A percentile compares a stretch with the other conserved stretches of the same genome.
phyloP scores from a whole-genome alignment of 2,113 vertebrate genomes.

The Pseudopodoces humilis region DNA sequence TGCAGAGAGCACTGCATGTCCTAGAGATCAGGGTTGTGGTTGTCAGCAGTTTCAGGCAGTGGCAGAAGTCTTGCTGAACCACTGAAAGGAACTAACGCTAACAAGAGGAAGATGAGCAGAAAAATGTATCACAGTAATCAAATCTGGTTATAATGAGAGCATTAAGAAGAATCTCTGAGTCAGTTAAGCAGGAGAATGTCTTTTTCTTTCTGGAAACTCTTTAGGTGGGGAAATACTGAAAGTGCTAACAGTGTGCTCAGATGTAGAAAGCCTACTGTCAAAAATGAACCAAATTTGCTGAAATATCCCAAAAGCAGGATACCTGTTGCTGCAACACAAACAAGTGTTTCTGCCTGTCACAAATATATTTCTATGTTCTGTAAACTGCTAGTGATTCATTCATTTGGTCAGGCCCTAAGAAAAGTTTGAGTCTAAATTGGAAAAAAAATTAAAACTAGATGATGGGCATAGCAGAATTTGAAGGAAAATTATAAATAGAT shows the following conservation, averaged over 20 bases:
- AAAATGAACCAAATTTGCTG: neutral
- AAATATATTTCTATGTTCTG: fast-evolving
- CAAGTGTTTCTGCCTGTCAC: neutral
- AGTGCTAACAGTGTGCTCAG: neutral
- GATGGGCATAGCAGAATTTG: neutral
- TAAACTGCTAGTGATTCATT: neutral
- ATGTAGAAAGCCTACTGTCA: neutral
- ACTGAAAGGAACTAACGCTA: constrained; percentile 38
- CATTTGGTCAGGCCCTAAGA: neutral
- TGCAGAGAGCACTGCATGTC: neutral
- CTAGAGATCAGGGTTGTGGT: neutral
- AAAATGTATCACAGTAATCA: constrained; percentile 22
- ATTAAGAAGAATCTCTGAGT: neutral
- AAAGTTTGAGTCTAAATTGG: neutral
- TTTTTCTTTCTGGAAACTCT: neutral
- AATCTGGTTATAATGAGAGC: neutral
- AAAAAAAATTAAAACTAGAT: neutral
- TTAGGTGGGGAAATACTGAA: neutral
- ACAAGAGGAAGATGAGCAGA: constrained; percentile 24
- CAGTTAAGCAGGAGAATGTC: neutral
- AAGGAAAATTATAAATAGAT: neutral
- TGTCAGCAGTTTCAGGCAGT: constrained; percentile 1
- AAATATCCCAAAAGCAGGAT: neutral
- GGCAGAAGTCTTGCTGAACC: constrained; percentile 35
- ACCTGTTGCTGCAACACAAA: neutral